Conservation (phyloP, 1,140 invertebrate species). For the Nymphalis io region DNA sequence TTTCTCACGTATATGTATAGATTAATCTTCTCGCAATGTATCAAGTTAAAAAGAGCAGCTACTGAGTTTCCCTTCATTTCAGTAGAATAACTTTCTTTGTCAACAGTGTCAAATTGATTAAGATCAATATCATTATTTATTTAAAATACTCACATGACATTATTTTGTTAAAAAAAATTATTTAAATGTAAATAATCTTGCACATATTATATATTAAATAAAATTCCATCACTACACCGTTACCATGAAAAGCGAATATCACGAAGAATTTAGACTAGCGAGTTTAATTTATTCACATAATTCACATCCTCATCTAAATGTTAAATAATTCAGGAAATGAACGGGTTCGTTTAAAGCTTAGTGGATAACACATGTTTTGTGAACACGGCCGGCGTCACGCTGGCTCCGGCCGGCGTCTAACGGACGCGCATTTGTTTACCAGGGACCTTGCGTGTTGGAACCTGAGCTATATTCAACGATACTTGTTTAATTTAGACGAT, state of each 20-base stretch:
- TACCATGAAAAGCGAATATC: neutral
- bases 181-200: too few species aligned
- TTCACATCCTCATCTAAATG: constrained; percentile 25
- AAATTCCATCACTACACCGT: neutral
- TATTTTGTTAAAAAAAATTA: too few species aligned
- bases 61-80: too few species aligned
- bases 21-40: too few species aligned
- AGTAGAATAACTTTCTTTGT: too few species aligned
- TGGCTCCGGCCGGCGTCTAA: constrained; percentile 11
- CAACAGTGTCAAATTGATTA: too few species aligned
- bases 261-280: constrained; percentile 1
- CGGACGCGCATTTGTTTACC: constrained; percentile 7
- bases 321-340: constrained; percentile 27
- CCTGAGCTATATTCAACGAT: neutral
- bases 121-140: too few species aligned
- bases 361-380: constrained; percentile 23
- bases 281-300: constrained; percentile 23
- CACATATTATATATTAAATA: too few species aligned
- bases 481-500: neutral
- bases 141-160: too few species aligned
- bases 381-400: constrained; percentile 23
- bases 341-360: constrained; percentile 15
- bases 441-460: neutral
- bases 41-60: too few species aligned
- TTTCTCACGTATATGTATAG: too few species aligned